Base-by-base conservation (phyloP, 2,113 vertebrate species). In the Halichoeres trimaculatus region DNA sequence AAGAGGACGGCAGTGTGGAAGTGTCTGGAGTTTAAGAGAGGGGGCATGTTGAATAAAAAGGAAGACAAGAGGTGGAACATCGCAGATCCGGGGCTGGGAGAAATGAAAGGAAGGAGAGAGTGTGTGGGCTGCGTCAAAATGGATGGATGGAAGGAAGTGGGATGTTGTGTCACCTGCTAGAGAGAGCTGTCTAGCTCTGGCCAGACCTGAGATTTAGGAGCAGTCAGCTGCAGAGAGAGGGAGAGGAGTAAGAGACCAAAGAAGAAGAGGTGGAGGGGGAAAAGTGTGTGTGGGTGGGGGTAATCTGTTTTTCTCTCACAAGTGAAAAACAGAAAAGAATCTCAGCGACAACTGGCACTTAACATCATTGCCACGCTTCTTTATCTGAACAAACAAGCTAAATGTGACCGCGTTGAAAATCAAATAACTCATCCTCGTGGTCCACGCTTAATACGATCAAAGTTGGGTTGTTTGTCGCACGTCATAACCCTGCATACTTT, bases 131-230 rank as follows among this genome's bases (percentile, higher is more conserved):
- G 36, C 40, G 41, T 65, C 0, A 13, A 71, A 74, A 73, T 79
- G 81, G 84, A 89, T 81, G 71, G 74, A 89, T 71, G 60, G 53
- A 83, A 35, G 83, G 76, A 73, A 70, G 48, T 54, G 69, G 60
- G 67, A 63, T 78, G 76, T 70, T 87, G 84, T 89, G 85, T 86
- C 84, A 85, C 84, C 87, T 83, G 84, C 54, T 55, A 76, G 86
- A 91, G 78, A 78, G 79, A 80, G 74, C 73, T 86, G 86, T 88
- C 83, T 26, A 62, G 68, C 63, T 77, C 59, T 14, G 51, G 41
- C 68, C 74, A 63, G 64, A 69, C 20, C 54, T 4, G 35, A 85
- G 82, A 87, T 89, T 90, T 85, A 89, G 61, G 75, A 78, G 80
- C 76, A 76, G 73, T 77, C 85, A 80, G 74, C 80, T 73, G 80